Conservation (phyloP, 2,888 invertebrate genomes). For the Oligia strigilis region DNA sequence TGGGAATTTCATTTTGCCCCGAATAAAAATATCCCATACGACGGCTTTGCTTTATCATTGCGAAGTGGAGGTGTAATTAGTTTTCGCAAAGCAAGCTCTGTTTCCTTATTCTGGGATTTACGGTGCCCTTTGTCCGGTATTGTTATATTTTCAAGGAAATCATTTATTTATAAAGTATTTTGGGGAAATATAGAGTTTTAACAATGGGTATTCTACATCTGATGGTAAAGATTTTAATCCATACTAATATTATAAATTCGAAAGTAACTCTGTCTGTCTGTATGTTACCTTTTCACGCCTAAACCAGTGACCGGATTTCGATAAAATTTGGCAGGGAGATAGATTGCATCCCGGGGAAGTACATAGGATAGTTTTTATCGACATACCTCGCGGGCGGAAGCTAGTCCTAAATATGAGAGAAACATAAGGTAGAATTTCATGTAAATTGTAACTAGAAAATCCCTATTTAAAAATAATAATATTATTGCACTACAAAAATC, state of each 20-base stretch:
- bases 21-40: conserved; percentile 90
- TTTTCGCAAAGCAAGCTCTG: conserved; percentile 84
- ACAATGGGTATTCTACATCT: not conserved
- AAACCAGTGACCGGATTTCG: no score
- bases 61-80: conserved; percentile 89
- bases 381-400: no score
- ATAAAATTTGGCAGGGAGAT: no score
- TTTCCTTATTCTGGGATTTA: conserved; percentile 77
- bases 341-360: no score
- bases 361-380: no score
- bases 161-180: conserved; percentile 9
- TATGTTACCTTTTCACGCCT: no score
- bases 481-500: not conserved
- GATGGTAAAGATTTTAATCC: not conserved
- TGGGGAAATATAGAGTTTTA: not conserved
- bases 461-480: not conserved
- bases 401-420: no score
- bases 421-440: no score
- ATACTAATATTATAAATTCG: no score
- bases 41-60: conserved; percentile 90
- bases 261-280: no score
- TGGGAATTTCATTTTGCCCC: conserved; percentile 88
- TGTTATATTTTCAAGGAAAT: conserved; percentile 25
- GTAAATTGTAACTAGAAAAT: no score
- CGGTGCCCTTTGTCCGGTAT: conserved; percentile 41